phyloP scores from a whole-genome alignment of 2,113 vertebrate species.

The Tapirus terrestris region DNA sequence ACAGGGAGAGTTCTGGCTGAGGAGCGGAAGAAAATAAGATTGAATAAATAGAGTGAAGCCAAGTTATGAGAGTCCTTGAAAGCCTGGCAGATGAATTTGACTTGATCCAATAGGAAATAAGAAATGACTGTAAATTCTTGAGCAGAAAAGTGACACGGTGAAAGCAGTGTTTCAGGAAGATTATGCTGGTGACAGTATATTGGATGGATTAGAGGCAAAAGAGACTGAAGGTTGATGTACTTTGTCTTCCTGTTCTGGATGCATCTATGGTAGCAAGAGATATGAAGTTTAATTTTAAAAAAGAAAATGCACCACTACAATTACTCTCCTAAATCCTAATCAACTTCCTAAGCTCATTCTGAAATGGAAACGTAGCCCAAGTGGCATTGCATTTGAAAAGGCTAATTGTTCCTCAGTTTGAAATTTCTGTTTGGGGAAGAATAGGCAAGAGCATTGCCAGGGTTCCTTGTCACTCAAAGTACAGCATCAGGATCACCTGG shows the following conservation, averaged over 20 bases:
- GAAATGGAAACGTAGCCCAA: neutral
- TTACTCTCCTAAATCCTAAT: slow-evolving; percentile 44
- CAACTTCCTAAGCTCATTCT: neutral
- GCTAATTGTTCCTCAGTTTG: neutral
- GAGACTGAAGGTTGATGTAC: slow-evolving; percentile 51
- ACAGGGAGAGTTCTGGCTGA: neutral
- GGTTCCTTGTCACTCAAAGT: neutral
- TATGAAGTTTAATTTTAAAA: slow-evolving; percentile 45
- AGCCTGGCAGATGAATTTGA: slow-evolving; percentile 64
- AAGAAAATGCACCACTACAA: slow-evolving; percentile 15
- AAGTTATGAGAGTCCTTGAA: slow-evolving; percentile 74
- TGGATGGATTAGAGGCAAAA: slow-evolving; percentile 54
- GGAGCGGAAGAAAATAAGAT: slow-evolving; percentile 30
- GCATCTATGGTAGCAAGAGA: slow-evolving; percentile 31
- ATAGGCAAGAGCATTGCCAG: neutral
- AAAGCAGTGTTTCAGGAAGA: slow-evolving; percentile 71
- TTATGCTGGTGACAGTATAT: slow-evolving; percentile 55
- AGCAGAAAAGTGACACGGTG: slow-evolving; percentile 50
- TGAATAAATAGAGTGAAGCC: slow-evolving; percentile 60
- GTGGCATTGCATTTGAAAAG: neutral
- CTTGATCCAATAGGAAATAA: slow-evolving; percentile 59
- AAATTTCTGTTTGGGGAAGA: neutral
- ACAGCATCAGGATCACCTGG: neutral
- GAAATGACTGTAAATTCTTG: slow-evolving; percentile 68
- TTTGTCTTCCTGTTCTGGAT: slow-evolving; percentile 58